Evolutionary conservation across 2,888 invertebrate genomes (phyloP).

Genomic region (Lasioglossum leucozonium): DNA sequence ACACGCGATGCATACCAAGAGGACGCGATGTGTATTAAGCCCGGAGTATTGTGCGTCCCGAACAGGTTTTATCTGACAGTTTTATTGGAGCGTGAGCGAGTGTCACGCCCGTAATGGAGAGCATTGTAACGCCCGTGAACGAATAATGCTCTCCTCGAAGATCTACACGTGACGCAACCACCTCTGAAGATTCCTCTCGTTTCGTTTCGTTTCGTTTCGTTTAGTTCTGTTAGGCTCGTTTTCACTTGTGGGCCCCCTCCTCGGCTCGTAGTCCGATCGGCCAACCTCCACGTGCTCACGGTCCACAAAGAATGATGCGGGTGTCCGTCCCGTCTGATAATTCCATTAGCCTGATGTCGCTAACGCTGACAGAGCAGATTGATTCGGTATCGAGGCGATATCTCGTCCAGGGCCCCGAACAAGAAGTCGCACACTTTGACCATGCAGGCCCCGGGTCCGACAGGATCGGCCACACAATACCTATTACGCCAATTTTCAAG

Average conservation of each 20-base stretch:
- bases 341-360: constrained; percentile 75
- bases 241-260: constrained; percentile 45
- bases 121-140: constrained; percentile 70
- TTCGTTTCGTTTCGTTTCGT: constrained; percentile 59
- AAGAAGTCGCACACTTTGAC: constrained; percentile 39
- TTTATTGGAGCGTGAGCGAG: constrained; percentile 74
- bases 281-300: constrained; percentile 54
- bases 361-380: constrained; percentile 61
- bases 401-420: constrained; percentile 28
- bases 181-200: constrained; percentile 54
- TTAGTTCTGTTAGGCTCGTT: constrained; percentile 58
- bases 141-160: constrained; percentile 69
- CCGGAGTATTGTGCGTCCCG: constrained; percentile 63
- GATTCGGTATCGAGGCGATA: constrained; percentile 63
- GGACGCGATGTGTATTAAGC: constrained; percentile 61
- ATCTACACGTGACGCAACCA: constrained; percentile 69
- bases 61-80: constrained; percentile 71
- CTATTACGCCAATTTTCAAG: constrained; percentile 16
- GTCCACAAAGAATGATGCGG: constrained; percentile 60
- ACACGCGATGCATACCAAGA: constrained; percentile 63
- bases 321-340: constrained; percentile 73
- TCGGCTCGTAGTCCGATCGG: constrained; percentile 36
- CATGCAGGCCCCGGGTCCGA: background rate
- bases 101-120: constrained; percentile 75
- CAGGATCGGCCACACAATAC: background rate